Conservation (phyloP, 2,797 vertebrate genomes). For the Otus scops region DNA sequence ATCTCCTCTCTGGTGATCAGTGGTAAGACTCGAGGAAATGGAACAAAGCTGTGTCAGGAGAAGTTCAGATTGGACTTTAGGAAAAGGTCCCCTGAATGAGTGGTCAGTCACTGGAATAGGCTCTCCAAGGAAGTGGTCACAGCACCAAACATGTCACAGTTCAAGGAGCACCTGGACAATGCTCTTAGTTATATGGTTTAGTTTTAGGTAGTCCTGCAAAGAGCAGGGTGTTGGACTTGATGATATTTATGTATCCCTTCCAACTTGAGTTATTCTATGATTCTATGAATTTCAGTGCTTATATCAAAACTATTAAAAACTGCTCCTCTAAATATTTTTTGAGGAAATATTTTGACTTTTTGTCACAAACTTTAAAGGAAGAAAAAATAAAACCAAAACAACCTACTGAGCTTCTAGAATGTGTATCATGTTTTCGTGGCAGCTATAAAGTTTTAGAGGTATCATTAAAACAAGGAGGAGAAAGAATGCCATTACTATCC, state of each 20-base stretch:
- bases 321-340: background rate
- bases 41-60: too few species aligned
- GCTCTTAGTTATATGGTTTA: background rate
- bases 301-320: background rate
- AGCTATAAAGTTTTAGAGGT: background rate
- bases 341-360: background rate
- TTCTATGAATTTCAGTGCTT: background rate
- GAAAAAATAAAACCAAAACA: background rate
- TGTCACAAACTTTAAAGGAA: background rate
- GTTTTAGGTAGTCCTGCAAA: background rate
- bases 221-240: too few species aligned
- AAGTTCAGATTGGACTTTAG: too few species aligned
- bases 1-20: too few species aligned
- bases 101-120: too few species aligned
- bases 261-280: too few species aligned
- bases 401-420: background rate
- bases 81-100: too few species aligned
- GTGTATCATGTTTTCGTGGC: background rate
- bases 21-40: too few species aligned
- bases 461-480: background rate
- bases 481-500: background rate
- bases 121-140: too few species aligned
- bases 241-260: too few species aligned
- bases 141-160: too few species aligned
- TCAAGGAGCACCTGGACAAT: too few species aligned